Evolutionary conservation across 2,888 invertebrate genomes (phyloP).

Genomic region (Sarcophaga carnaria): DNA sequence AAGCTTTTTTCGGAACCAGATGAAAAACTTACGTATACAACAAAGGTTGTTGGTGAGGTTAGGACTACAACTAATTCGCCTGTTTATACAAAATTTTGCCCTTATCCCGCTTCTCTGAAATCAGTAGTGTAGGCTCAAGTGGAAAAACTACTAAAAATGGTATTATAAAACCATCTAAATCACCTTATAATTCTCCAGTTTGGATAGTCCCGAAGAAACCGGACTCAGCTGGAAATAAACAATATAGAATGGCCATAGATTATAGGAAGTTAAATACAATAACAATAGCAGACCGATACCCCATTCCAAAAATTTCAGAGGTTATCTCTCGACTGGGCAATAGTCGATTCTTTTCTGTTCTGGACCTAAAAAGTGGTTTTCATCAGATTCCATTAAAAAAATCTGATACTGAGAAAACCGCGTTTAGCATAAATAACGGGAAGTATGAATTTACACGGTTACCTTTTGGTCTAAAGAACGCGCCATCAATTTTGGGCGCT

Average conservation of each 20-base stretch:
- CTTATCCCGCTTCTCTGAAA: slow-evolving; percentile 44
- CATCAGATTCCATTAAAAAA: slow-evolving; percentile 61
- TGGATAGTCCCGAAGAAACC: slow-evolving; percentile 47
- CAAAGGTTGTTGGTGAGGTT: slow-evolving; percentile 46
- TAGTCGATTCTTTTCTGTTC: slow-evolving; percentile 43
- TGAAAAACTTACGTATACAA: slow-evolving; percentile 46
- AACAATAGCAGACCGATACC: not conserved
- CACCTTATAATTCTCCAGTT: slow-evolving; percentile 43
- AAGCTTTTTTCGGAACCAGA: slow-evolving; percentile 35
- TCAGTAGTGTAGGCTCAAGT: slow-evolving; percentile 39
- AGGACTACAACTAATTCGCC: slow-evolving; percentile 35
- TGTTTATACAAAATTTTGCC: slow-evolving; percentile 35
- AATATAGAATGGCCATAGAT: slow-evolving; percentile 55
- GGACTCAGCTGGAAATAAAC: slow-evolving; percentile 29
- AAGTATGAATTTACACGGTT: slow-evolving; percentile 40
- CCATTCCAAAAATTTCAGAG: too few species aligned
- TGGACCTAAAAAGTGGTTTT: slow-evolving; percentile 34
- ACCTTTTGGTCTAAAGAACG: slow-evolving; percentile 36
- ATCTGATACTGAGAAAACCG: slow-evolving; percentile 52
- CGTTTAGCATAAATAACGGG: slow-evolving; percentile 28
- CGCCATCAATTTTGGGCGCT: slow-evolving; percentile 50
- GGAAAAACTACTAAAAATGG: slow-evolving; percentile 41
- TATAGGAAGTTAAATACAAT: slow-evolving; percentile 34
- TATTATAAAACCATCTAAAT: slow-evolving; percentile 48
- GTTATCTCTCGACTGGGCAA: slow-evolving; percentile 26